Conservation (phyloP, 2,888 invertebrate genomes). For the Cremastinae sp. region DNA sequence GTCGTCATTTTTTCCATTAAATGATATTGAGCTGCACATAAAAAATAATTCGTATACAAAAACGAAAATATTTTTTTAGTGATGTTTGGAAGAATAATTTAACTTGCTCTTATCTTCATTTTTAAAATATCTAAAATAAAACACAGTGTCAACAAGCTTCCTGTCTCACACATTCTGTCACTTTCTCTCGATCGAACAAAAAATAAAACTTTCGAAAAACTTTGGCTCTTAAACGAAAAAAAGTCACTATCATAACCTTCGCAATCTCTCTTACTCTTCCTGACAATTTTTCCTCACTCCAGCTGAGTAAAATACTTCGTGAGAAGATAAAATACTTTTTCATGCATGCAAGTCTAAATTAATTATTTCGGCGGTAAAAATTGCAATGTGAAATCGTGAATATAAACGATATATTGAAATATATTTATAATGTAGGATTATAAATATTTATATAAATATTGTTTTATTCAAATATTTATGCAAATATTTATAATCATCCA, state of each 20-base stretch:
- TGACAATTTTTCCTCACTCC: constrained; percentile 21
- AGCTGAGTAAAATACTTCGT: constrained; percentile 31
- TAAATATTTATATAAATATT: constrained; percentile 10
- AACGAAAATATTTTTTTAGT: background rate
- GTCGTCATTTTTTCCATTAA: too few relatives aligned
- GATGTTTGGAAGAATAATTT: background rate
- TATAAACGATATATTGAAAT: constrained; percentile 46
- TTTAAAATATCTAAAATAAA: constrained; percentile 20
- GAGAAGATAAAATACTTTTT: constrained; percentile 55
- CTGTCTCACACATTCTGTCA: constrained; percentile 19
- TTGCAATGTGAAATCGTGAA: constrained; percentile 38
- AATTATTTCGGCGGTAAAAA: constrained; percentile 57
- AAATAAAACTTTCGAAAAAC: constrained; percentile 29
- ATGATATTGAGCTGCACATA: too few relatives aligned
- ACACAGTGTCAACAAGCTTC: constrained; percentile 34
- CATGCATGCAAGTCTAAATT: constrained; percentile 53
- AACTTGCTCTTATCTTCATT: constrained; percentile 10
- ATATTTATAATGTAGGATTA: constrained; percentile 40
- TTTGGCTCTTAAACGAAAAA: constrained; percentile 31
- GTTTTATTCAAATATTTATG: constrained; percentile 27
- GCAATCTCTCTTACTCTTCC: constrained; percentile 19
- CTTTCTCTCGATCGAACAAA: constrained; percentile 17
- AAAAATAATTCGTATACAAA: background rate
- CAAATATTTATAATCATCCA: constrained; percentile 37
- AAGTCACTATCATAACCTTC: constrained; percentile 23